Percentiles rank a stretch among this genome's conserved stretches.
Evolutionary conservation across 2,797 vertebrate species (phyloP).

Genomic region (Natrix natrix): DNA sequence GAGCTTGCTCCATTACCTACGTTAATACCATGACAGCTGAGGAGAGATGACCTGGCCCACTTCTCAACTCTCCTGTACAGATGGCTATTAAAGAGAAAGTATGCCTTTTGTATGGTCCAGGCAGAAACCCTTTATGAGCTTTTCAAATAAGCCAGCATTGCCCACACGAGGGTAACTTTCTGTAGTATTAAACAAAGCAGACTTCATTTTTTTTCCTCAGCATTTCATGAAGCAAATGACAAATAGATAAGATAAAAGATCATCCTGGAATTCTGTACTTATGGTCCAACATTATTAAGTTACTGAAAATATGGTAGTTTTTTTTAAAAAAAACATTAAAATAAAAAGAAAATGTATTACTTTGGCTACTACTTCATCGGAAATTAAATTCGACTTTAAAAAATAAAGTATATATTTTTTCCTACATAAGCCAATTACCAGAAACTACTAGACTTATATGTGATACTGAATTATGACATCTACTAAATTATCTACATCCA

Average conservation of each 20-base stretch:
- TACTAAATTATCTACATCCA: not conserved
- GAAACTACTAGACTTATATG: not conserved
- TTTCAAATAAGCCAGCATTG: conserved; percentile 91
- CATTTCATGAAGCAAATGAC: conserved; percentile 71
- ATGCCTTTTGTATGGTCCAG: conserved; percentile 89
- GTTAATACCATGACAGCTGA: conserved; percentile 99
- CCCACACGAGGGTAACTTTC: conserved; percentile 80
- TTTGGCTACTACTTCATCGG: not conserved
- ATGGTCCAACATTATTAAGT: conserved; percentile 31
- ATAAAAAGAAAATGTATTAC: not conserved
- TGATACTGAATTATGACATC: not conserved
- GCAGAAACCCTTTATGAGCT: conserved; percentile 94
- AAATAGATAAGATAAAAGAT: conserved; percentile 64
- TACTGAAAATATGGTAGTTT: conserved; percentile 18
- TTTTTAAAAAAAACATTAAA: not conserved
- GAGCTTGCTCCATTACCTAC: conserved; percentile 99
- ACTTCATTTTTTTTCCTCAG: conserved; percentile 72
- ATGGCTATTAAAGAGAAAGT: conserved; percentile 99
- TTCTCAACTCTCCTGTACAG: conserved; percentile 98
- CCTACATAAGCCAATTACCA: not conserved
- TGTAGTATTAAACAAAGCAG: conserved; percentile 76
- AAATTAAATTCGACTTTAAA: not conserved
- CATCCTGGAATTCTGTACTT: conserved; percentile 47
- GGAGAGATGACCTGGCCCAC: conserved; percentile 96
- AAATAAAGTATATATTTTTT: not conserved